Conservation (phyloP, 2,888 invertebrate species). For the Drosophila silvestris region DNA sequence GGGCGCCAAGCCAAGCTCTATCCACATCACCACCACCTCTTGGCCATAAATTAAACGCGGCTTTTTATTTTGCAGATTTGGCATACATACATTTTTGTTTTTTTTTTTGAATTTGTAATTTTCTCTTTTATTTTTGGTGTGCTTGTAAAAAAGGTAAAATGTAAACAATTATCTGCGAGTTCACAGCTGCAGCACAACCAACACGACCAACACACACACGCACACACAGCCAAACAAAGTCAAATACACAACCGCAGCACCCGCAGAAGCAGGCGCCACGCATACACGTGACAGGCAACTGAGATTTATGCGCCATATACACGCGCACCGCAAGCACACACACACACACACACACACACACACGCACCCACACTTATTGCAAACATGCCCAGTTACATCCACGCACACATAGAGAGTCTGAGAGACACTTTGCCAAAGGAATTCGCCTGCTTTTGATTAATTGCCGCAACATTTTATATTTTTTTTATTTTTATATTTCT, state of each 20-base stretch:
- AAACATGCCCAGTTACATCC: slow-evolving; percentile 30
- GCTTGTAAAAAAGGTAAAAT: slow-evolving; percentile 72
- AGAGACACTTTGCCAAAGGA: slow-evolving; percentile 66
- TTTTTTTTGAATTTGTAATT: slow-evolving; percentile 16
- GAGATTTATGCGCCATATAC: slow-evolving; percentile 72
- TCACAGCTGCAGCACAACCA: slow-evolving; percentile 58
- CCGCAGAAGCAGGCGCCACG: slow-evolving; percentile 47
- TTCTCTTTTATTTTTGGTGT: slow-evolving; percentile 3
- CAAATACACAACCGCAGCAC: slow-evolving; percentile 56
- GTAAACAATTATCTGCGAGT: slow-evolving; percentile 80
- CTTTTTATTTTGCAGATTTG: slow-evolving; percentile 67
- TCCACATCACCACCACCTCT: slow-evolving; percentile 18
- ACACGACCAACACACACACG: slow-evolving; percentile 27
- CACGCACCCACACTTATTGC: slow-evolving; percentile 16
- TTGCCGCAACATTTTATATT: slow-evolving; percentile 79
- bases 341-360: slow-evolving; percentile 23
- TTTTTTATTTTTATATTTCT: slow-evolving; percentile 14
- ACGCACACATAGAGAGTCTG: slow-evolving; percentile 30
- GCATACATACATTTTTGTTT: neutral
- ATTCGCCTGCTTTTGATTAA: slow-evolving; percentile 81
- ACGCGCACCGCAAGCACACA: slow-evolving; percentile 36
- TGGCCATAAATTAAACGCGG: slow-evolving; percentile 73
- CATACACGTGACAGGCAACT: slow-evolving; percentile 66
- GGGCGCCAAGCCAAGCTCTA: slow-evolving; percentile 17
- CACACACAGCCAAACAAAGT: slow-evolving; percentile 38